These are phyloP conservation scores for Rhipidura dahli DNA, from an alignment of 2,113 vertebrate species.

Conservation along the genomic window DNA sequence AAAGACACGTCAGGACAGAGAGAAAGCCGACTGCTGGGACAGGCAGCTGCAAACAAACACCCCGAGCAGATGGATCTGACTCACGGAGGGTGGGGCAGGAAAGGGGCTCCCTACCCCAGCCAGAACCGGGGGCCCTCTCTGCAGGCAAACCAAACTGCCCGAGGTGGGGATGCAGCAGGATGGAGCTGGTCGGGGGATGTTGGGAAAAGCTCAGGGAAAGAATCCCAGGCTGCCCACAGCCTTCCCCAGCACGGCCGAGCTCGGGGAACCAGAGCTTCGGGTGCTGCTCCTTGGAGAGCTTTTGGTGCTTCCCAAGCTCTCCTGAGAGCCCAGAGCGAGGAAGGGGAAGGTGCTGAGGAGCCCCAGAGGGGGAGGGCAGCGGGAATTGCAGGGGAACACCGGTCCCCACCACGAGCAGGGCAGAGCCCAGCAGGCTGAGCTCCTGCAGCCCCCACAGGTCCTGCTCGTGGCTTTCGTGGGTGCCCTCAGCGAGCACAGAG, in stretches of 20 bases:
- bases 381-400: neutral
- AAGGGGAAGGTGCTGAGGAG: neutral
- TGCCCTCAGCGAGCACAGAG: neutral
- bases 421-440: neutral
- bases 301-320: neutral
- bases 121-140: neutral
- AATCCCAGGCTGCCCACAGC: neutral
- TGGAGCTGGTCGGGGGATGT: neutral
- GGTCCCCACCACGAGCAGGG: accelerated
- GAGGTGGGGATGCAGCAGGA: neutral
- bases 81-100: slow-evolving; percentile 45
- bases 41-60: slow-evolving; percentile 16
- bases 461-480: neutral
- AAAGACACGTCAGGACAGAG: neutral
- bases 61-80: slow-evolving; percentile 27
- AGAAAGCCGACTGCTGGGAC: neutral
- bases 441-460: accelerated
- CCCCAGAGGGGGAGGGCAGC: accelerated
- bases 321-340: neutral
- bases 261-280: neutral
- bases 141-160: neutral
- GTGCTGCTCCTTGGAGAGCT: neutral
- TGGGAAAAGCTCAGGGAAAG: neutral
- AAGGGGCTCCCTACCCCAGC: slow-evolving; percentile 21
- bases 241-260: neutral